These are phyloP conservation scores for Rhineura floridana DNA, from an alignment of 2,113 vertebrate species.

Conservation along the genomic window DNA sequence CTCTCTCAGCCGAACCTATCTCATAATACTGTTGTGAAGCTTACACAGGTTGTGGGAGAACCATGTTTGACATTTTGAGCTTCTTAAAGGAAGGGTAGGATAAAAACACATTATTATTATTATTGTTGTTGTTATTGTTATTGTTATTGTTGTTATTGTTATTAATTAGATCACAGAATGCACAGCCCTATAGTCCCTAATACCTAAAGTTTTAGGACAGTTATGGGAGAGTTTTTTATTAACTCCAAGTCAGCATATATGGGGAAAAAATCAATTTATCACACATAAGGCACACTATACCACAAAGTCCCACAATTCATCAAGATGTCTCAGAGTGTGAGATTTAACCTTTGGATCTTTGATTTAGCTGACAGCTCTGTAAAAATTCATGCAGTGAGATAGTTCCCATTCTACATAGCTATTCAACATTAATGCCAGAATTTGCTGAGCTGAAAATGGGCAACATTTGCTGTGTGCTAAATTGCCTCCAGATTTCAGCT, in stretches of 20 bases:
- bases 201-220: conserved; percentile 50
- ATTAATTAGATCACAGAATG: too few species aligned
- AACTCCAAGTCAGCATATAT: conserved; percentile 32
- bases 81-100: background rate
- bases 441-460: conserved; percentile 32
- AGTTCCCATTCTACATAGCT: conserved; percentile 27
- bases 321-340: conserved; percentile 38
- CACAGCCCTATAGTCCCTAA: conserved; percentile 15
- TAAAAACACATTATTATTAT: too few species aligned
- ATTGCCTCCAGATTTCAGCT: conserved; percentile 46
- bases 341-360: conserved; percentile 59
- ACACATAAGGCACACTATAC: conserved; percentile 36
- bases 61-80: background rate
- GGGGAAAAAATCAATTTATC: conserved; percentile 48
- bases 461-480: conserved; percentile 40
- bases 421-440: conserved; percentile 52
- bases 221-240: conserved; percentile 6
- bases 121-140: background rate
- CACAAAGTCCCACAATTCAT: conserved; percentile 49
- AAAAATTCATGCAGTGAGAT: conserved; percentile 54
- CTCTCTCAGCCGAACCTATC: background rate
- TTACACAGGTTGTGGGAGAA: background rate
- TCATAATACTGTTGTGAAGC: background rate
- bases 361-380: conserved; percentile 60
- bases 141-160: background rate